phyloP scores from a whole-genome alignment of 2,888 invertebrate species.

The Eledone cirrhosa region DNA sequence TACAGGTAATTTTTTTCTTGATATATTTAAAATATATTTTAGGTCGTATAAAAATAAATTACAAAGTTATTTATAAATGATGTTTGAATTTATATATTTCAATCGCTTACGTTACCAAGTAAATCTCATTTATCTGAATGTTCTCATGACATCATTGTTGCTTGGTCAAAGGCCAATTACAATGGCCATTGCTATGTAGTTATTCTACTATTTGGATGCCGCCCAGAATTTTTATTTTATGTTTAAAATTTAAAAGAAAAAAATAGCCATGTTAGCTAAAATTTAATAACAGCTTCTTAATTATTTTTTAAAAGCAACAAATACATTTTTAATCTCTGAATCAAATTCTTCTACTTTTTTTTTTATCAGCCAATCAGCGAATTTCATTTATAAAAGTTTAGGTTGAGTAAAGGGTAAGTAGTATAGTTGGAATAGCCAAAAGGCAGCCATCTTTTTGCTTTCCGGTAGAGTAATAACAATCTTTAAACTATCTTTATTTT shows the following conservation, averaged over 20 bases:
- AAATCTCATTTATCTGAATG: neutral
- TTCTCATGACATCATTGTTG: slow-evolving; percentile 23
- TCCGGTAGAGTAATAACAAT: slow-evolving; percentile 26
- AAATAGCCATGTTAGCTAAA: neutral
- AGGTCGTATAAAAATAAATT: no score
- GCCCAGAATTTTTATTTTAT: no score
- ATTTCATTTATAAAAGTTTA: no score
- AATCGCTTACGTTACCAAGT: no score
- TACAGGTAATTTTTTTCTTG: no score
- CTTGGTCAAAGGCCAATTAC: slow-evolving; percentile 26
- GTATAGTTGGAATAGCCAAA: slow-evolving; percentile 21
- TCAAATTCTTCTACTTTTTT: no score
- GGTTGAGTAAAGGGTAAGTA: no score
- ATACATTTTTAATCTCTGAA: neutral
- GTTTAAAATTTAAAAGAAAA: no score
- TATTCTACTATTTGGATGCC: neutral
- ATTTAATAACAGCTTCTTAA: neutral
- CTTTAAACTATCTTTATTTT: slow-evolving; percentile 5
- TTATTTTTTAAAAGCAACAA: neutral
- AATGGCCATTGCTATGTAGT: slow-evolving; percentile 11
- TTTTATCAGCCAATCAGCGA: no score
- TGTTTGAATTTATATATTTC: no score
- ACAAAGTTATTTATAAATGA: no score
- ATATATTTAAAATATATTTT: no score
- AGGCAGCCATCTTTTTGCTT: slow-evolving; percentile 27